A percentile compares a stretch with the other conserved stretches of the same genome.
phyloP scores from a whole-genome alignment of 2,797 vertebrate species.

The Sebastes kiyomatsui region DNA sequence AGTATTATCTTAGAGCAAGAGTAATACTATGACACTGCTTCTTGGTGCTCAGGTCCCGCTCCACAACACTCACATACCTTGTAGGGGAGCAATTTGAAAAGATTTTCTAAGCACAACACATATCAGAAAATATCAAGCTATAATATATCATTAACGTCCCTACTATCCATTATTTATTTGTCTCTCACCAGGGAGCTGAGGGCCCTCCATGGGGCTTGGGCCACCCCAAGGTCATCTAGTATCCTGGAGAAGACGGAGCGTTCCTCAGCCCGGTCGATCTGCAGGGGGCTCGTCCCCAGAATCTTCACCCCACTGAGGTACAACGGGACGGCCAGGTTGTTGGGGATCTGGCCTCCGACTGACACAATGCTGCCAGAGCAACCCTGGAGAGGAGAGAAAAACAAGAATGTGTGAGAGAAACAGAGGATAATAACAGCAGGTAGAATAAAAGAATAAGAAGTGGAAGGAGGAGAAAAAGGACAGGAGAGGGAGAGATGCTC shows the following conservation, averaged over 20 bases:
- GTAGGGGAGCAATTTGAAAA: background rate
- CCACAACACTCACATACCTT: background rate
- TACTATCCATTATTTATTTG: background rate
- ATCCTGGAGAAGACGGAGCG: slow-evolving; percentile 91
- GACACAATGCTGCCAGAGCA: slow-evolving; percentile 94
- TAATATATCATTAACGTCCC: background rate
- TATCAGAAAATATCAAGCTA: background rate
- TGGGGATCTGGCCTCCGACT: slow-evolving; percentile 95
- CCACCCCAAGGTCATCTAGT: slow-evolving; percentile 89
- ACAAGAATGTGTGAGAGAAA: background rate
- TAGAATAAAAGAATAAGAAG: background rate
- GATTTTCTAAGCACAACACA: background rate
- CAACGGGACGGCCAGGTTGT: slow-evolving; percentile 92
- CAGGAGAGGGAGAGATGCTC: background rate
- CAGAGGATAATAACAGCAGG: background rate
- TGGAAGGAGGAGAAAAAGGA: background rate
- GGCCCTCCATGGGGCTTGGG: slow-evolving; percentile 94
- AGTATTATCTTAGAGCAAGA: background rate
- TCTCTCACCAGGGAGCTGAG: slow-evolving; percentile 88
- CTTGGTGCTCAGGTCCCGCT: background rate
- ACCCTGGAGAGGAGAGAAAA: slow-evolving; percentile 71
- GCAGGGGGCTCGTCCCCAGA: slow-evolving; percentile 91
- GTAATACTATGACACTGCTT: background rate
- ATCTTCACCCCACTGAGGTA: slow-evolving; percentile 89
- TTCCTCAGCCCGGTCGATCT: slow-evolving; percentile 92